Base-by-base conservation (phyloP, 2,113 vertebrate species). In the Gnathonemus echidnorhynchus region DNA sequence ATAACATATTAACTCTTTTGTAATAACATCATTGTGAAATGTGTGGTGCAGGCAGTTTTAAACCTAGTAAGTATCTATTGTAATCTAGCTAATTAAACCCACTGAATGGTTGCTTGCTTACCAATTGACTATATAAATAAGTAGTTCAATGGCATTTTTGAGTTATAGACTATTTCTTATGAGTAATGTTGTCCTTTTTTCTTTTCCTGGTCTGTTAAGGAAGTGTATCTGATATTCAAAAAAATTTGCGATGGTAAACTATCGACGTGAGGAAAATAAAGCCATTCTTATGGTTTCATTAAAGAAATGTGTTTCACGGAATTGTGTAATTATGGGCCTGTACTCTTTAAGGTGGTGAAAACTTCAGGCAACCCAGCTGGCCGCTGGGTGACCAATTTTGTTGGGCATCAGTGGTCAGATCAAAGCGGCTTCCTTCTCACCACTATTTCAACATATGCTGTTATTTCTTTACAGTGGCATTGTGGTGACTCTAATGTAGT, bases 381-480 rank as follows among this genome's bases (percentile, higher is more conserved):
- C 50, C 87, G 24, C 52, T 17, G 42, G 52, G 11, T n/a, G 21
- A n/a, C 53, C 39, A 5, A 11, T 46, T 56, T 58, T 46, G 11
- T 19, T 46, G 49, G 6, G 31, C 74, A 24, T 56, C 35, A 31
- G 88, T 31, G 58, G 42, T 74, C 88, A 74, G 39, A 70, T 70
- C 42, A 70, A 49, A 24, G 58, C n/a, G 1, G 88, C n/a, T 13
- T 88, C 87, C 19, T 46, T 66, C 21, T 11, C 17, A 24, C 21
- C 13, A 74, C 21, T 27, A 7, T 89, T 89, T 84, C 89, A 89
- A 66, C 77, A 86, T 31, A 86, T 86, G n/a, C 21, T 24, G 10
- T 39, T 49, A 58, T 85, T 86, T 58, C n/a, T 21, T 42, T 80
- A 9, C 15, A 24, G 8, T 52, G 50, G 19, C 17, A 11, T 62